phyloP scores from a whole-genome alignment of 2,797 vertebrate species.

The Ciconia nigra region DNA sequence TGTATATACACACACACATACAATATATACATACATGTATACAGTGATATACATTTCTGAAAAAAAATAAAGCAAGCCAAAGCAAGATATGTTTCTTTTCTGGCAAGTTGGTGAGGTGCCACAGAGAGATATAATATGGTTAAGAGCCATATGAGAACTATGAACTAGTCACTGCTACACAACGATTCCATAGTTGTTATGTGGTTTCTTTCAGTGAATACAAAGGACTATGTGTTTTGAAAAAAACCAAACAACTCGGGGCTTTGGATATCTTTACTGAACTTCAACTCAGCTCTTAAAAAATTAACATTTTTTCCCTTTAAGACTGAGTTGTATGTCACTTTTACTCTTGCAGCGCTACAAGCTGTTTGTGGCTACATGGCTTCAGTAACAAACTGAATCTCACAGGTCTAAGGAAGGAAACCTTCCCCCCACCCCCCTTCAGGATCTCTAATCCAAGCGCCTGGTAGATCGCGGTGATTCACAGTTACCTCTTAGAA shows the following conservation, averaged over 20 bases:
- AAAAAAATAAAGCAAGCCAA: background rate
- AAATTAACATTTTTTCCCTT: background rate
- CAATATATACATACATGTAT: background rate
- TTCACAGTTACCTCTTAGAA: background rate
- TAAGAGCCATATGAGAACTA: background rate
- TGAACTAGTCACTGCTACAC: too few species aligned
- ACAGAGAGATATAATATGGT: background rate
- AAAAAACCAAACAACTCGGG: background rate
- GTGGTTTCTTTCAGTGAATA: background rate
- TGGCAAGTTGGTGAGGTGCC: background rate
- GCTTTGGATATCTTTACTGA: background rate
- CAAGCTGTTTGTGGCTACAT: background rate
- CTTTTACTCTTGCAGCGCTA: background rate
- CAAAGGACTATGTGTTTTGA: background rate
- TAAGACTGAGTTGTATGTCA: background rate
- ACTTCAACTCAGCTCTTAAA: background rate
- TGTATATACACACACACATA: background rate
- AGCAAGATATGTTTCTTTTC: background rate
- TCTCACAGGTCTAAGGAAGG: background rate
- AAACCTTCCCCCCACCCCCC: background rate
- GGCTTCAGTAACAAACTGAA: background rate
- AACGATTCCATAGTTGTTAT: background rate
- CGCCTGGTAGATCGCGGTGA: rapidly evolving
- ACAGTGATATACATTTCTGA: background rate
- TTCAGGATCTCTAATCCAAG: background rate